phyloP scores from a whole-genome alignment of 2,888 invertebrate genomes.

The Corythucha ciliata region DNA sequence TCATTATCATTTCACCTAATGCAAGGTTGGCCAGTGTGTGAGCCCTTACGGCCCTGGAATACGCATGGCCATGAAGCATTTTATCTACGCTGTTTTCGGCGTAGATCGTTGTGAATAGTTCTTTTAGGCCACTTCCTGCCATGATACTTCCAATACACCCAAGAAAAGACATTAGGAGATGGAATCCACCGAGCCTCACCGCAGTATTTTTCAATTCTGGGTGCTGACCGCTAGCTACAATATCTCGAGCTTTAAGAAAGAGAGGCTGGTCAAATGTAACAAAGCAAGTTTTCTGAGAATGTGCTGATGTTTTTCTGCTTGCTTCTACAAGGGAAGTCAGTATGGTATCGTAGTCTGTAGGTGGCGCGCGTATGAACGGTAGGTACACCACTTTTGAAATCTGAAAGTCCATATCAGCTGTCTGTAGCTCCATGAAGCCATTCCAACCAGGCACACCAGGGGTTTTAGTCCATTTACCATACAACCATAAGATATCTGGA shows the following conservation, averaged over 20 bases:
- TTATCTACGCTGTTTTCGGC: not conserved
- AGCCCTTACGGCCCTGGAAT: not conserved
- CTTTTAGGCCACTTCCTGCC: too few relatives aligned
- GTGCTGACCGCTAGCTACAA: too few relatives aligned
- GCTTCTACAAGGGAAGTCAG: slow-evolving; percentile 7
- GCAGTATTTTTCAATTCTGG: too few relatives aligned
- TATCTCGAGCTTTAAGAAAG: too few relatives aligned
- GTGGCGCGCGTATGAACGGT: slow-evolving; percentile 38
- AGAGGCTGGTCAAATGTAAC: too few relatives aligned
- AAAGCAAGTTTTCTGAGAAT: too few relatives aligned
- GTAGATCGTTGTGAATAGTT: too few relatives aligned
- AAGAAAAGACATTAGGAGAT: slow-evolving; percentile 1
- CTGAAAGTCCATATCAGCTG: slow-evolving; percentile 30
- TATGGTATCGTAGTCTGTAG: slow-evolving; percentile 7
- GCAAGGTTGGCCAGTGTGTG: too few relatives aligned
- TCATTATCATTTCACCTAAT: too few relatives aligned
- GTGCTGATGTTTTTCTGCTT: too few relatives aligned
- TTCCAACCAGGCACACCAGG: slow-evolving; percentile 34
- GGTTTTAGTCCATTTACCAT: slow-evolving; percentile 9
- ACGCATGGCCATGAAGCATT: not conserved
- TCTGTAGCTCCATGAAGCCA: slow-evolving; percentile 37
- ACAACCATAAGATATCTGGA: slow-evolving; percentile 15
- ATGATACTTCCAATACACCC: slow-evolving; percentile 24
- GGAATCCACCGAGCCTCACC: too few relatives aligned
- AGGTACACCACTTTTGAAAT: slow-evolving; percentile 35